phyloP scores from a whole-genome alignment of 2,797 vertebrate species.

The Sebastes goodei region DNA sequence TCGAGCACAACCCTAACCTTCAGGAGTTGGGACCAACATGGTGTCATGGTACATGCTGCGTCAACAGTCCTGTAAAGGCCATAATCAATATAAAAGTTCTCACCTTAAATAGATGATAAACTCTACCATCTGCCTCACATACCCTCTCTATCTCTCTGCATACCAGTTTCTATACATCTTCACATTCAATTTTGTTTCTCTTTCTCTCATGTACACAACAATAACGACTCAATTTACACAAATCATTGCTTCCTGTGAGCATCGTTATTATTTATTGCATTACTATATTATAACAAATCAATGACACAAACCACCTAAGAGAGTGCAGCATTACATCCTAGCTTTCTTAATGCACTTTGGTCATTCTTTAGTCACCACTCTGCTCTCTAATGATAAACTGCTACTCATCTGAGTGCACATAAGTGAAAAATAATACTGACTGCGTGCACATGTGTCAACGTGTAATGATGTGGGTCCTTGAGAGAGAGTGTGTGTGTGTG shows the following conservation, averaged over 20 bases:
- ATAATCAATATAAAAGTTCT: conserved; percentile 53
- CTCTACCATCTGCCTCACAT: neutral
- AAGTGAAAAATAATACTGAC: conserved; percentile 40
- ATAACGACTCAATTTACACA: neutral
- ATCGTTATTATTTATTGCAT: neutral
- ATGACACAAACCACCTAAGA: conserved; percentile 26
- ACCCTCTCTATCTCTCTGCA: neutral
- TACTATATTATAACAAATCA: conserved; percentile 25
- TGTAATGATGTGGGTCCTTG: conserved; percentile 18
- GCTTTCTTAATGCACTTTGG: conserved; percentile 13
- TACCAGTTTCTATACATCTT: neutral
- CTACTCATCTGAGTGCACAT: conserved; percentile 24
- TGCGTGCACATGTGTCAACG: conserved; percentile 12
- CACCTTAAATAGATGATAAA: conserved; percentile 36
- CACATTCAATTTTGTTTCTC: neutral
- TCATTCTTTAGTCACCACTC: conserved; percentile 13
- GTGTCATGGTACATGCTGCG: conserved; percentile 23
- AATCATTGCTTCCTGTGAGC: neutral
- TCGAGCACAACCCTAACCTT: conserved; percentile 16
- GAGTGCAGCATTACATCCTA: neutral
- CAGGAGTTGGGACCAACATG: conserved; percentile 8
- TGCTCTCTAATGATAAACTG: conserved; percentile 16
- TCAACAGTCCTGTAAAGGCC: conserved; percentile 40
- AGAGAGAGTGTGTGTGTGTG: neutral
- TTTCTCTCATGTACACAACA: neutral